These are phyloP conservation scores for Arctocebus calabarensis DNA, from an alignment of 2,797 vertebrate species.

Conservation along the genomic window DNA sequence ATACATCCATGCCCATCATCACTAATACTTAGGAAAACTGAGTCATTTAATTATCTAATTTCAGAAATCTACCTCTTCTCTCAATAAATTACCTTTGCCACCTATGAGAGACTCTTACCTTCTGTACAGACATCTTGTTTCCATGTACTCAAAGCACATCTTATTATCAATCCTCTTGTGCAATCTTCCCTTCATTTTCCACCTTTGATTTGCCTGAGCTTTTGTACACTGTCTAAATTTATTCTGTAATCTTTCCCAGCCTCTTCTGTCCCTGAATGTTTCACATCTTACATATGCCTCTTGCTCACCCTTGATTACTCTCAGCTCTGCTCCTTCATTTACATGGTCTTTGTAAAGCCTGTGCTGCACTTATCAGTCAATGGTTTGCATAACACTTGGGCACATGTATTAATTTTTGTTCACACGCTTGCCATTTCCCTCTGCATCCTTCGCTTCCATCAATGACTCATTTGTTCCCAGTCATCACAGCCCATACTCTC, in stretches of 20 bases:
- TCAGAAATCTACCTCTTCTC: constrained; percentile 54
- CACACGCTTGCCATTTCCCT: constrained; percentile 86
- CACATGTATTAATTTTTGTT: constrained; percentile 88
- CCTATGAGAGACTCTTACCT: constrained; percentile 61
- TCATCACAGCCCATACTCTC: not conserved
- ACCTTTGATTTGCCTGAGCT: constrained; percentile 68
- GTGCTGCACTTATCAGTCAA: constrained; percentile 82
- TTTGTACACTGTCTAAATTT: constrained; percentile 71
- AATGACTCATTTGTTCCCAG: constrained; percentile 38
- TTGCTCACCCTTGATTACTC: constrained; percentile 85
- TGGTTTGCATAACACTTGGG: constrained; percentile 82
- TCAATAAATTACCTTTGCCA: constrained; percentile 66
- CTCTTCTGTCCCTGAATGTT: constrained; percentile 69
- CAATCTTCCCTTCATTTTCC: constrained; percentile 71
- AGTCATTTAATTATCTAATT: constrained; percentile 70
- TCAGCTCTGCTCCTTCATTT: constrained; percentile 77
- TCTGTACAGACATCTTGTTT: constrained; percentile 67
- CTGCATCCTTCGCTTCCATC: constrained; percentile 53
- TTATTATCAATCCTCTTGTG: constrained; percentile 72
- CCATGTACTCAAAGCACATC: constrained; percentile 67
- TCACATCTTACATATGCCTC: constrained; percentile 80
- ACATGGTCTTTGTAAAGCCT: constrained; percentile 64
- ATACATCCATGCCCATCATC: constrained; percentile 14
- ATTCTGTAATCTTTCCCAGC: constrained; percentile 73
- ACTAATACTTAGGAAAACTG: constrained; percentile 53